Conservation (phyloP, 1,140 invertebrate genomes). For the Drosophila quadrilineata region DNA sequence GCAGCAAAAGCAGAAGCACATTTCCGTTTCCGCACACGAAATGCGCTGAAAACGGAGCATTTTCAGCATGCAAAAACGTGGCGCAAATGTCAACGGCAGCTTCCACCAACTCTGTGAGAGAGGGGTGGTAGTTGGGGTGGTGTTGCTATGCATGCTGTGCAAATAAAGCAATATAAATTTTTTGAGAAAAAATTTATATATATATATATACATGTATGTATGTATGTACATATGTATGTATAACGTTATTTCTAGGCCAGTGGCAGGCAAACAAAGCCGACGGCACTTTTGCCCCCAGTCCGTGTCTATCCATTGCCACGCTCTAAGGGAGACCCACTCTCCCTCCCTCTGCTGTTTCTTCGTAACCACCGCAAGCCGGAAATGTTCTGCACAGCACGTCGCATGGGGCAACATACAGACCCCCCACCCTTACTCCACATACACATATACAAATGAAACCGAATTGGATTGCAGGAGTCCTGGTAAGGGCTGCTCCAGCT, state of each 20-base stretch:
- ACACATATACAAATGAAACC: constrained; percentile 15
- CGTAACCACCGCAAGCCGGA: constrained; percentile 44
- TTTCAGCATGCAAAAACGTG: constrained; percentile 77
- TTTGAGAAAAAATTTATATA: too few relatives aligned
- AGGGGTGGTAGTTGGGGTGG: too few relatives aligned
- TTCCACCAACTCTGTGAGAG: constrained; percentile 11
- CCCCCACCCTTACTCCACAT: constrained; percentile 8
- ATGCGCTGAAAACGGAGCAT: constrained; percentile 71
- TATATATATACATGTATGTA: constrained; percentile 57
- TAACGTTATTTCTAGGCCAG: constrained; percentile 68
- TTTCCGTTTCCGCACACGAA: constrained; percentile 77
- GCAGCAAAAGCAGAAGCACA: constrained; percentile 45
- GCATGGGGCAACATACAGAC: constrained; percentile 47
- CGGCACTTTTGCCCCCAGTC: constrained; percentile 63
- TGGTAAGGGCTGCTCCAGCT: not conserved
- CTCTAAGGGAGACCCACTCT: not conserved
- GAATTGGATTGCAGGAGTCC: not conserved
- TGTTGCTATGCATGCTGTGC: too few relatives aligned
- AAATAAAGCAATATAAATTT: constrained; percentile 75
- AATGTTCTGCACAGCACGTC: constrained; percentile 71
- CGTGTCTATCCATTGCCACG: not conserved
- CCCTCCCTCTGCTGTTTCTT: not conserved
- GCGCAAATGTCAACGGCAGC: constrained; percentile 65
- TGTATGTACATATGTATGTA: constrained; percentile 57
- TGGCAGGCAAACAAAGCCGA: constrained; percentile 73